Base-by-base conservation (phyloP, 2,888 invertebrate species). In the Teinopalpus imperialis region DNA sequence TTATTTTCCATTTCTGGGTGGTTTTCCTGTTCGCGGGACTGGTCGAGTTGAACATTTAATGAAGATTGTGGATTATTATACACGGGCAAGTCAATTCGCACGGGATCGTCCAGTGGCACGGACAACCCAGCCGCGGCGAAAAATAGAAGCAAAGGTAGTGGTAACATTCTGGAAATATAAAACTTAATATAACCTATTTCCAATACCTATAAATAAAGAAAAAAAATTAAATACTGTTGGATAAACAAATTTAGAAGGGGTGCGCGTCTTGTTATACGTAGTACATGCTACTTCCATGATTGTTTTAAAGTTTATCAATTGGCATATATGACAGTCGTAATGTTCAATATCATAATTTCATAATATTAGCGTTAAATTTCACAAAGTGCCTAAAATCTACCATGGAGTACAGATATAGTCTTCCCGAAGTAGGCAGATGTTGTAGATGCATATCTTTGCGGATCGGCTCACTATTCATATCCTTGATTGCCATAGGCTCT, bases 21-120 rank as follows among this genome's bases (percentile, higher is more conserved):
- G 47, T 75, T 80, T 35, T 81, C 82, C 0, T 65, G 53, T 5
- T 69, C 55, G 3, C 74, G 42, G 0, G 72, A 68, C 26, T 66
- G 52, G 0, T 63, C 53, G 4, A 63, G 44, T 3, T 51, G 48
- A 1, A 57, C 48, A 14, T 63, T 59, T 1, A 73, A 54, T 12
- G 52, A 55, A 6, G 55, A 43, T 43, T 66, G 58, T 0, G 81
- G 74, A 35, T 69, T 64, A 48, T 83, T 69, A 56, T 81, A 86
- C 0, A 87, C 85, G 1, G 86, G 87, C 24, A 88, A 54, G 34
- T 87, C 87, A 1, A 88, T 70, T 1, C 72, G 68, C 5, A 87
- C 57, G 0, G 86, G 86, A 4, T 72, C 75, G 43, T 86, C 85
- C 1, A 59, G 56, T 8, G 90, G 87, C 1, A 73, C 75, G 12